Evolutionary conservation across 2,888 invertebrate species (phyloP), one percentile per base, ranked within the genome.

Genomic region (Stenchaetothrips biformis): DNA sequence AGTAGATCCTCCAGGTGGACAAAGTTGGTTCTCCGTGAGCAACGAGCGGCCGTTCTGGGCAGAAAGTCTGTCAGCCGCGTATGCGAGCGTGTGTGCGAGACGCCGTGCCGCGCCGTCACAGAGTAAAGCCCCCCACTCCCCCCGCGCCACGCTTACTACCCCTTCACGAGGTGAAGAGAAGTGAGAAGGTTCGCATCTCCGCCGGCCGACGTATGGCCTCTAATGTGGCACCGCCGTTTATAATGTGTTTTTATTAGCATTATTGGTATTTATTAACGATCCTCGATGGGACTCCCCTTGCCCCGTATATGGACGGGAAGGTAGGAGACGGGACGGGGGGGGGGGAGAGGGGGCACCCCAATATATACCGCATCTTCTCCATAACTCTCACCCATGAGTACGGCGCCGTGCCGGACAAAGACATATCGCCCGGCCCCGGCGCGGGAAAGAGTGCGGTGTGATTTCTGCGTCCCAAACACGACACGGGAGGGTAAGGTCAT

Each of bases 181-280:
- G 4, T 2, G 37, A 74, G 67, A 21, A n/a, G 67, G 25, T 67
- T 4, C 9, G 67, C 67, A 7, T 37, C 37, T 37, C 37, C 37
- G 37, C 37, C 37, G 37, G 37, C 2, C 37, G 37, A 37, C 2
- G 2, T 37, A 37, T 37, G 11, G 25, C 21, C 67, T 25, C 21
- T 74, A 21, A n/a, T 53, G 53, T 74, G 67, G 25, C 7, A 25
- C 25, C 25, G 67, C 67, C 67, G 67, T 74, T 74, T 74, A 74
- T 74, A 74, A 74, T 74, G 67, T 74, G 25, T 25, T 74, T 74
- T 74, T 74, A 74, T 74, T 74, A 21, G 21, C 25, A 21, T 74
- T 25, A 74, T 74, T 74, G 67, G 67, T 74, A 74, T 74, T 74
- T 74, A 74, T 74, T 74, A 25, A 74, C 67, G 67, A 21, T 21